Conservation (phyloP, 2,113 vertebrate genomes). For the Upupa epops region DNA sequence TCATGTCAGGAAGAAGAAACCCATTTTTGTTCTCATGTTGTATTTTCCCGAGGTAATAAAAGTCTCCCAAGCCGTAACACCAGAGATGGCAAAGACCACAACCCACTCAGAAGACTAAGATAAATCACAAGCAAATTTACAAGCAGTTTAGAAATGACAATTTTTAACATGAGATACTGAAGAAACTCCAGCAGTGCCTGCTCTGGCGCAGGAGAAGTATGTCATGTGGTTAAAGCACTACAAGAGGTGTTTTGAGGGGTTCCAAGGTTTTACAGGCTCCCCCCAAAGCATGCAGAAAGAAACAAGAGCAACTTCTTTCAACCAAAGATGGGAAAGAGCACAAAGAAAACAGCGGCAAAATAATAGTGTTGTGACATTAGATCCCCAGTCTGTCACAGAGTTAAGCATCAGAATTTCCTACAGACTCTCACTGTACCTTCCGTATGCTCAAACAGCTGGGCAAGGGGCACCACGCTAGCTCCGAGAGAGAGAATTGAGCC, state of each 20-base stretch:
- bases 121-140: not conserved
- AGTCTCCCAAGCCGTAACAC: not conserved
- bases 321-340: not conserved
- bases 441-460: not conserved
- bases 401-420: not conserved
- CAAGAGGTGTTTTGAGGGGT: not conserved
- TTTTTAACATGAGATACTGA: not conserved
- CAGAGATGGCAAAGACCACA: not conserved
- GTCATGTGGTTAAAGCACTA: not conserved
- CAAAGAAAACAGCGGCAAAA: not conserved
- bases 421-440: not conserved
- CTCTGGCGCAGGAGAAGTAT: not conserved
- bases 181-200: not conserved
- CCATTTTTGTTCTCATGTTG: not conserved
- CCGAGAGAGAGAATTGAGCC: not conserved
- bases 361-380: not conserved
- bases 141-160: not conserved
- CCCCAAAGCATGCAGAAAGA: not conserved
- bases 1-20: conserved; percentile 7
- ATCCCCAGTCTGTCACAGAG: not conserved
- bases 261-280: not conserved
- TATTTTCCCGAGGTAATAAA: conserved; percentile 5
- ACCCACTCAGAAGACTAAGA: not conserved
- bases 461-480: not conserved
- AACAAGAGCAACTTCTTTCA: not conserved